Conservation (phyloP, 2,888 invertebrate genomes). For the Nemotelus nigrinus region DNA sequence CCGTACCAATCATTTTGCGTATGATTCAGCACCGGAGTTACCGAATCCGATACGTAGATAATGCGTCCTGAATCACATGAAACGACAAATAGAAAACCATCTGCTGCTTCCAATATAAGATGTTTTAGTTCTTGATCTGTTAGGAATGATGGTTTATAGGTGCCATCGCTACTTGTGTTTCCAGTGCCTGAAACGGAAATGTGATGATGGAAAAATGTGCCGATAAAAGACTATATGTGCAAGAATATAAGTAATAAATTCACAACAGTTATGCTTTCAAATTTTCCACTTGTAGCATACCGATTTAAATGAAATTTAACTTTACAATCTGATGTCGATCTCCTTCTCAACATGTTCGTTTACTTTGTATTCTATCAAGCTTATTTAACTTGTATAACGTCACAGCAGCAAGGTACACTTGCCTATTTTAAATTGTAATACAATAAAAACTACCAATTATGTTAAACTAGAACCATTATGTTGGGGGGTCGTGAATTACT, state of each 20-base stretch:
- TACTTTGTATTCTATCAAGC: too few species aligned
- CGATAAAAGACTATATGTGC: too few species aligned
- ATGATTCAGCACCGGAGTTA: conserved; percentile 96
- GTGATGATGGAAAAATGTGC: background rate
- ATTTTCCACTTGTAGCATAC: too few species aligned
- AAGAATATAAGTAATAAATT: too few species aligned
- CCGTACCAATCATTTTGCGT: conserved; percentile 99
- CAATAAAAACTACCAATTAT: too few species aligned
- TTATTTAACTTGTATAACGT: too few species aligned
- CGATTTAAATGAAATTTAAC: too few species aligned
- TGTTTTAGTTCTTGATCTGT: conserved; percentile 99
- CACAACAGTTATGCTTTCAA: too few species aligned
- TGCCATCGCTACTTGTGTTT: conserved; percentile 95
- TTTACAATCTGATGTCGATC: too few species aligned
- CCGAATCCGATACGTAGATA: conserved; percentile 98
- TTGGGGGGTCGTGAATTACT: conserved; percentile 3
- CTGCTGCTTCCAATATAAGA: conserved; percentile 97
- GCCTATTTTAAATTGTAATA: too few species aligned
- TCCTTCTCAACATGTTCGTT: too few species aligned
- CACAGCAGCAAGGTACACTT: too few species aligned
- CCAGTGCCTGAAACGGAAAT: conserved; percentile 79
- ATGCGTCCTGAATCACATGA: conserved; percentile 97
- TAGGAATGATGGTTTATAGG: conserved; percentile 98
- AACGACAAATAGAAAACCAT: conserved; percentile 85
- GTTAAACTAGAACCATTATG: background rate